Evolutionary conservation across 2,797 vertebrate genomes (phyloP), one percentile per base, ranked within the genome.

Genomic region (Acrossocheilus fasciatus): DNA sequence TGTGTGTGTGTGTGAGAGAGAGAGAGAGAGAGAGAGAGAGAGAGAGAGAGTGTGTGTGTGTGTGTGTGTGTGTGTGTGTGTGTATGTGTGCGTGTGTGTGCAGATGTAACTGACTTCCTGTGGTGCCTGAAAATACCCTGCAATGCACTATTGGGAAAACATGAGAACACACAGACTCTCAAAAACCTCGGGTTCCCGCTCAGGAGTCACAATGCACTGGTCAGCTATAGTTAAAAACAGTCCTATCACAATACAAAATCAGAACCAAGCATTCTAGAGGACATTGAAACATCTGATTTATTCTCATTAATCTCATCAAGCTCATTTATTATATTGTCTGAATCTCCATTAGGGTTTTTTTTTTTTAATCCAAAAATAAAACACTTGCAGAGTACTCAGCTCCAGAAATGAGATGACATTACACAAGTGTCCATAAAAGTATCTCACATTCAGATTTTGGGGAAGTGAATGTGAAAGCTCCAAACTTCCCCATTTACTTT

Each of bases 381-480:
- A 77, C 17, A 77, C 59, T n/a, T 66, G 43, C 36, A 62, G 76
- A 43, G n/a, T 18, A 26, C 73, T 84, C 59, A 76, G 30, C 73
- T 84, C 23, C 73, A 84, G 83, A 84, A 84, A 77, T 77, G 59
- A 76, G 83, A 68, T 45, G 50, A 88, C 80, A 82, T 81, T 57
- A 84, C 64, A 77, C 15, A 85, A 74, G 72, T 79, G 75, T 84
- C 87, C 70, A 88, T 84, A 68, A 83, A 84, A 83, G 64, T 66
- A 81, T 87, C 86, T 89, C 88, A 89, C 88, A 89, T 87, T 86
- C 43, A 81, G 54, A 79, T 76, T 54, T 68, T 88, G 75, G 70
- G 92, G 92, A 92, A 92, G 84, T 91, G 90, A 92, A 92, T 91
- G 89, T 86, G 89, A 91, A 92, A 91, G 88, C 84, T 90, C 81